Evolutionary conservation across 92 coral and sea anemone species (phyloP), one percentile per base, ranked within the genome.

Genomic region (Porites lobata): DNA sequence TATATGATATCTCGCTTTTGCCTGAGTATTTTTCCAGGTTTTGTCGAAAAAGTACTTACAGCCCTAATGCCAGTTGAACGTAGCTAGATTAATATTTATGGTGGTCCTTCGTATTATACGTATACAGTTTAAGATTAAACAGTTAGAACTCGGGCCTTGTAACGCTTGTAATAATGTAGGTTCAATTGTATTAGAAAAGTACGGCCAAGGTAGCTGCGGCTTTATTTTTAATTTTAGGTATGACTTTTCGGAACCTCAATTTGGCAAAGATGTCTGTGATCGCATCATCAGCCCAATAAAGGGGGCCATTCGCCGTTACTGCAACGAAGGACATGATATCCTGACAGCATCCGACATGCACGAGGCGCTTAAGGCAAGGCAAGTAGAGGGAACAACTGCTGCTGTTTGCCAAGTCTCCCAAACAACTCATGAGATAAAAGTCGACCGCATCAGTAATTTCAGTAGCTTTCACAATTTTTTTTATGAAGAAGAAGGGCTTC

Each of bases 261-360:
- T 38, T 2, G 47, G 6, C 92, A 88, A 72, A 81, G 91, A 86
- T 24, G 85, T 78, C 21, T 56, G 65, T 47, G 64, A 76, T 22
- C 65, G 80, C 43, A 54, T 74, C 22, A 76, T 89, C 85, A 76
- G 92, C 43, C 92, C 88, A 12, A 65, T 89, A 77, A 69, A 89
- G 82, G 56, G 92, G 65, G 75, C 80, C 18, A 72, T 89, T 2
- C 78, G 92, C 13, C 63, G 84, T n/a, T 89, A 91, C 75, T 91
- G 94, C 61, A 87, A 91, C 65, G 90, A 91, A 20, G 94, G 91
- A 20, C 87, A 91, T 73, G 85, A 91, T 74, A 68, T 91, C 75
- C 24, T 82, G 85, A 58, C 88, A 12, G 91, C 91, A 61, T 38
- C 85, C 73, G 89, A 91, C 68, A 91, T 91, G 91, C 78, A 86